These are phyloP conservation scores for Lepisosteus oculatus DNA, from an alignment of 2,113 vertebrate species.

Conservation along the genomic window DNA sequence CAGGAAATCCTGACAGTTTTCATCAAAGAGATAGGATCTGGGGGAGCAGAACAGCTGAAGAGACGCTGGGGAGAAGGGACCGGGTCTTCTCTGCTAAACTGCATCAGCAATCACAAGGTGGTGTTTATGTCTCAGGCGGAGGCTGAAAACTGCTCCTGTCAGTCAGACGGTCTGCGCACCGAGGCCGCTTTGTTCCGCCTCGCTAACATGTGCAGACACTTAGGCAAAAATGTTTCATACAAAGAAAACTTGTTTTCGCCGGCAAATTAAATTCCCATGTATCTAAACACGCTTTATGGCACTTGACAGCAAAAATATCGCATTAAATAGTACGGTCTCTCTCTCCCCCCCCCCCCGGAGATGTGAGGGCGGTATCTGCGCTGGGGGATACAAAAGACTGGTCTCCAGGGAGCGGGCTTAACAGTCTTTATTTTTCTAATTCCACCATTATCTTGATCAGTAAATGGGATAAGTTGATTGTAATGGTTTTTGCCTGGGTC, in stretches of 20 bases:
- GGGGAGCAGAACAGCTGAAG: neutral
- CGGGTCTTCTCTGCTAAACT: constrained; percentile 1
- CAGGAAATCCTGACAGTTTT: constrained; percentile 21
- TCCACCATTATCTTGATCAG: constrained; percentile 20
- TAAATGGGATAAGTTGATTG: constrained; percentile 12
- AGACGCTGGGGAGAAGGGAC: neutral
- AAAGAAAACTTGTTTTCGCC: constrained; percentile 21
- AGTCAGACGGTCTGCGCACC: constrained; percentile 14
- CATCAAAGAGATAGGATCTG: constrained; percentile 35
- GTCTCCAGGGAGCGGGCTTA: neutral
- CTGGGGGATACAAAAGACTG: neutral
- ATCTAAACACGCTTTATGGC: constrained; percentile 32
- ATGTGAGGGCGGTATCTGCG: neutral
- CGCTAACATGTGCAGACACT: constrained; percentile 33
- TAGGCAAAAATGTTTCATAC: constrained; percentile 20
- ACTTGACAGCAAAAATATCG: constrained; percentile 40
- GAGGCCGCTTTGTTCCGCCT: constrained; percentile 23
- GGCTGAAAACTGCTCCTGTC: constrained; percentile 18
- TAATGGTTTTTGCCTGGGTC: constrained; percentile 31
- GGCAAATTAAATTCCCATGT: constrained; percentile 18
- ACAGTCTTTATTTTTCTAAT: constrained; percentile 22
- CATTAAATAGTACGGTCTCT: constrained; percentile 30
- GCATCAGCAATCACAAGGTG: constrained; percentile 8
- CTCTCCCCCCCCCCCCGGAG: constrained; percentile 16
- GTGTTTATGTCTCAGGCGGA: neutral